Conservation (phyloP, 2,888 invertebrate species). For the Lepetodrilus schrolli region DNA sequence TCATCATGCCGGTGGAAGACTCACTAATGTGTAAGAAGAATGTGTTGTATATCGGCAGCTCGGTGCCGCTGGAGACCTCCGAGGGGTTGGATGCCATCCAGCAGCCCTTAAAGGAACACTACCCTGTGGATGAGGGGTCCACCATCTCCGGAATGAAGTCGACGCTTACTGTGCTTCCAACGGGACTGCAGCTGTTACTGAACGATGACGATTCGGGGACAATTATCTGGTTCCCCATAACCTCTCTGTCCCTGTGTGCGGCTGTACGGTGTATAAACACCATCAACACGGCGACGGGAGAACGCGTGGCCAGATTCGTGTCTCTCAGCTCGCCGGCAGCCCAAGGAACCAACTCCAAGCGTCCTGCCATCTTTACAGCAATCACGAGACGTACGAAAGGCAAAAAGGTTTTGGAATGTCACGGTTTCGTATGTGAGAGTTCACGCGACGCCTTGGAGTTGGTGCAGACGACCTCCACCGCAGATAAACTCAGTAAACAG, state of each 20-base stretch:
- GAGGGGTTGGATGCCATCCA: conserved; percentile 72
- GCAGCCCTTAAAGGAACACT: conserved; percentile 66
- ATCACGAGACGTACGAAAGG: conserved; percentile 72
- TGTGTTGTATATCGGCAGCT: conserved; percentile 74
- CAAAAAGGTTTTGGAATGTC: conserved; percentile 73
- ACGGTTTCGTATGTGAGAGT: conserved; percentile 77
- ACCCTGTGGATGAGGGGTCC: conserved; percentile 58
- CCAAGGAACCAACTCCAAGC: conserved; percentile 50
- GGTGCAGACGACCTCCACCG: conserved; percentile 83
- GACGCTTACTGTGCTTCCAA: conserved; percentile 97
- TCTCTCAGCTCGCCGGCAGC: conserved; percentile 69
- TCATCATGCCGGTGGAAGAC: conserved; percentile 48
- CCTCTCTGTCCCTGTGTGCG: conserved; percentile 71
- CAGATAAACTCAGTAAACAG: conserved; percentile 45
- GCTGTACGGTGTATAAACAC: conserved; percentile 69
- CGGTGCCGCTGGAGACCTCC: conserved; percentile 70
- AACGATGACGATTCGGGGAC: conserved; percentile 77
- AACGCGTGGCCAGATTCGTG: conserved; percentile 63
- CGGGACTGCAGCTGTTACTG: conserved; percentile 93
- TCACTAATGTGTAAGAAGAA: conserved; percentile 57
- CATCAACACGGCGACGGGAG: conserved; percentile 55
- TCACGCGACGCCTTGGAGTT: conserved; percentile 98
- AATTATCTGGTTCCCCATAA: conserved; percentile 73
- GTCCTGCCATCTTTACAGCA: conserved; percentile 73
- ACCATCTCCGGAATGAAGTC: conserved; percentile 78